Evolutionary conservation across 2,888 invertebrate species (phyloP), one percentile per base, ranked within the genome.

Genomic region (Spilarctia lutea): DNA sequence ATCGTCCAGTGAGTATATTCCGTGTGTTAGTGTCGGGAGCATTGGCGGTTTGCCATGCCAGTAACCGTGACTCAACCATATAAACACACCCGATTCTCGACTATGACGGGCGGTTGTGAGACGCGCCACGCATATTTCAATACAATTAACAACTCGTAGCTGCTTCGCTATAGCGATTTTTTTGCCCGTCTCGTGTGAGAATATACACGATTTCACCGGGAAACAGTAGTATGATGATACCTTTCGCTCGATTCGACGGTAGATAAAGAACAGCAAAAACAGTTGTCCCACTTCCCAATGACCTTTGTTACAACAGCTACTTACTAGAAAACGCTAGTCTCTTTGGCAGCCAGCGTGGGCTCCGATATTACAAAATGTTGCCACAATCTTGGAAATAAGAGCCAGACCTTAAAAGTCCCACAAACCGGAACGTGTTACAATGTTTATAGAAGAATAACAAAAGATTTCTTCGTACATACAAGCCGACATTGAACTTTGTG

Each of bases 211-310:
- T 95, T 94, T 95, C 95, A 92, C 95, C 92, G 90, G 91, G 93
- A 93, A 93, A 91, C 91, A 85, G 81, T 84, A 85, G 86, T 88
- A 88, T 88, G 91, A 90, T 92, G 92, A 92, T 94, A 93, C 95
- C 94, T 95, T 95, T 94, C 94, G 94, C 94, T 95, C 91, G 91
- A 92, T 93, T 91, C 91, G 89, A 91, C 90, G 91, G 88, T 86
- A 90, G 92, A 93, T 93, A 92, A 89, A 90, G 90, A 92, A 90
- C 90, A 91, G 91, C 90, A 92, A 93, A 92, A 94, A 93, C 92
- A 85, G 84, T 87, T 92, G 94, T 91, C 89, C 94, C 85, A 94
- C 92, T 94, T 95, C 92, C 91, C 94, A 93, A 91, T 94, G 93
- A 94, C 93, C 94, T 94, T 94, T 93, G 93, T 94, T 93, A 90